phyloP scores from a whole-genome alignment of 2,797 vertebrate genomes.

The Leptatherina wallacei region DNA sequence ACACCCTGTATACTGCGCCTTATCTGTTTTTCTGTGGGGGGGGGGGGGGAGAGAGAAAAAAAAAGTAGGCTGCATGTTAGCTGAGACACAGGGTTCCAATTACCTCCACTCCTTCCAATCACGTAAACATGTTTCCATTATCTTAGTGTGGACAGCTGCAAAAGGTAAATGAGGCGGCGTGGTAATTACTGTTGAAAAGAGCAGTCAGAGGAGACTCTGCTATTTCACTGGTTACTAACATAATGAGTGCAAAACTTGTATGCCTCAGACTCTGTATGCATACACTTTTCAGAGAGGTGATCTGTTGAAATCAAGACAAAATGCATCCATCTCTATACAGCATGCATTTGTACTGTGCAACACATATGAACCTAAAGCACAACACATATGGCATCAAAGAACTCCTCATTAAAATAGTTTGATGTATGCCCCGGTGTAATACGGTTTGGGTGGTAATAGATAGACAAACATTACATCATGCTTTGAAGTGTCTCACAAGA shows the following conservation, averaged over 20 bases:
- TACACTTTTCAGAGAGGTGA: constrained; percentile 12
- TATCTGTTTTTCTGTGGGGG: constrained; percentile 89
- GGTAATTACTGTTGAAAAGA: constrained; percentile 63
- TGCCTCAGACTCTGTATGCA: constrained; percentile 16
- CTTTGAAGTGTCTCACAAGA: constrained; percentile 53
- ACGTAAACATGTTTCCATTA: constrained; percentile 53
- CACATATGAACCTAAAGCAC: background rate
- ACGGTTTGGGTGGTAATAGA: constrained; percentile 23
- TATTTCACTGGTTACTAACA: constrained; percentile 39
- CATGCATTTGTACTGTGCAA: background rate
- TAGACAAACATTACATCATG: constrained; percentile 60
- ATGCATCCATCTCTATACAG: background rate
- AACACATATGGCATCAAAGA: constrained; percentile 13
- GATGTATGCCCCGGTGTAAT: constrained; percentile 32
- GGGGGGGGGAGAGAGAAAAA: background rate
- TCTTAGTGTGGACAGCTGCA: constrained; percentile 52
- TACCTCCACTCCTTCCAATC: constrained; percentile 46
- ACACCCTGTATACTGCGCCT: constrained; percentile 94
- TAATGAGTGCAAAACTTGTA: constrained; percentile 52
- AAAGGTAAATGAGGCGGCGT: constrained; percentile 58
- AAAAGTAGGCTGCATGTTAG: constrained; percentile 40
- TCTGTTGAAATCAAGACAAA: constrained; percentile 15
- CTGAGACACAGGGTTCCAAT: constrained; percentile 49
- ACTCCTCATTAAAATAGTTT: constrained; percentile 39
- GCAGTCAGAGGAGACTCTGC: constrained; percentile 38